Evolutionary conservation across 2,888 invertebrate species (phyloP), one percentile per base, ranked within the genome.

Genomic region (Nomada fabriciana): DNA sequence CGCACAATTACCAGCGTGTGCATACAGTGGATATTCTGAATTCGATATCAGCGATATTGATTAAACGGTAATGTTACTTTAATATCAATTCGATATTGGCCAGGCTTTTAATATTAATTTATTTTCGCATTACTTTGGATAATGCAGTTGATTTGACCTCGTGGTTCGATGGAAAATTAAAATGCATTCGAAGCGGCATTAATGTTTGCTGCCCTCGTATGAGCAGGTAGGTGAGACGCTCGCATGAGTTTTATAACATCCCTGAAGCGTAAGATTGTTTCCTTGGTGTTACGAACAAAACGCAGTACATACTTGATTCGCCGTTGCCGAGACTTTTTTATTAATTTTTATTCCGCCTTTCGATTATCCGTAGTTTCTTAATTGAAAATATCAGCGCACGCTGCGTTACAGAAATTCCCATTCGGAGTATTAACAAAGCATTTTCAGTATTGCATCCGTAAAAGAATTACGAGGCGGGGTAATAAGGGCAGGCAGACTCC

Each of bases 381-480:
- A 11, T 57, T 10, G 47, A 72, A 57, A 74, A 71, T 25, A 68
- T 80, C 63, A 59, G 73, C 29, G 59, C 15, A 43, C 55, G 61
- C 72, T 47, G 50, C 29, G 36, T 59, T n/a, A 36, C 10, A 20
- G 43, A 36, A 72, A 68, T 65, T 85, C 73, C 68, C 60, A 78
- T 75, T 71, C 60, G 42, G n/a, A 60, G 52, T 15, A 63, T 69
- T 55, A 73, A 76, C 80, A 82, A 78, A 84, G 82, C 72, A 71
- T 82, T 78, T 83, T 70, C 86, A 55, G 36, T 59, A 36, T 71
- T 25, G 42, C 63, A 23, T 72, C 68, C 42, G 79, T 36, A 50
- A 69, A 81, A 82, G 87, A 86, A 84, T 84, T 87, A 84, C 60
- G 80, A 75, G 79, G 36, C 60, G 64, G 55, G 65, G 73, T 63